These are phyloP conservation scores for Drosophila virilis DNA, from an alignment of 1,140 invertebrate species.

Conservation along the genomic window DNA sequence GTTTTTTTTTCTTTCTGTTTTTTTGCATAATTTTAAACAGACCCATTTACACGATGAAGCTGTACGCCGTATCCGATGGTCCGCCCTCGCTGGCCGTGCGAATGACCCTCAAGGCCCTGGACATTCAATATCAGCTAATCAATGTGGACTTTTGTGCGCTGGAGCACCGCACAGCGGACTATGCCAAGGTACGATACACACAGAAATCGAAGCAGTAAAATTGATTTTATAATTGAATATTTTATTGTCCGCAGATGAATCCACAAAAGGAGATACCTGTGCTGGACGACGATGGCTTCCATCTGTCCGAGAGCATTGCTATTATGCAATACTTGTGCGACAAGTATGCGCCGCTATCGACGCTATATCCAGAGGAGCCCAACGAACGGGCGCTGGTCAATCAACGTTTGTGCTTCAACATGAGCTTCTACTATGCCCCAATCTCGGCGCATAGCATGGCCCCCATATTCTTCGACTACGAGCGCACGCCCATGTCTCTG, in stretches of 20 bases:
- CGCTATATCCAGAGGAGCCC: slow-evolving; percentile 89
- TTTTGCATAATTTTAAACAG: slow-evolving; percentile 38
- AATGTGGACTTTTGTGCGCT: slow-evolving; percentile 88
- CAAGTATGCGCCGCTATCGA: slow-evolving; percentile 87
- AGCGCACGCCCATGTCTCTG: slow-evolving; percentile 87
- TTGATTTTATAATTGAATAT: slow-evolving; percentile 9
- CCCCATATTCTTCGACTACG: slow-evolving; percentile 90
- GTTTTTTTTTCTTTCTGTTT: background rate
- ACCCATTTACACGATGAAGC: slow-evolving; percentile 85
- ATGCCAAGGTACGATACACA: slow-evolving; percentile 86
- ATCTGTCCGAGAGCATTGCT: slow-evolving; percentile 90
- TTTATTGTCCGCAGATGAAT: slow-evolving; percentile 86
- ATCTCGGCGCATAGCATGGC: slow-evolving; percentile 86
- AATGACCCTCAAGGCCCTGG: slow-evolving; percentile 87
- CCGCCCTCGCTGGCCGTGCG: slow-evolving; percentile 90
- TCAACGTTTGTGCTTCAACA: slow-evolving; percentile 90
- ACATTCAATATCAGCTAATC: slow-evolving; percentile 87
- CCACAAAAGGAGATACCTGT: slow-evolving; percentile 92
- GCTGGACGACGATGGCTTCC: slow-evolving; percentile 89
- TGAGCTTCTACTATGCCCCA: slow-evolving; percentile 89
- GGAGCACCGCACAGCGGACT: slow-evolving; percentile 89
- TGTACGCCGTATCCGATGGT: slow-evolving; percentile 90
- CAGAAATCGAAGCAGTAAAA: background rate
- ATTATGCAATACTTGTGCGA: slow-evolving; percentile 91
- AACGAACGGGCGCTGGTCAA: slow-evolving; percentile 89